A percentile compares a stretch with the other conserved stretches of the same genome.
phyloP scores from a whole-genome alignment of 2,888 invertebrate species.

The Pandemis cinnamomeana region DNA sequence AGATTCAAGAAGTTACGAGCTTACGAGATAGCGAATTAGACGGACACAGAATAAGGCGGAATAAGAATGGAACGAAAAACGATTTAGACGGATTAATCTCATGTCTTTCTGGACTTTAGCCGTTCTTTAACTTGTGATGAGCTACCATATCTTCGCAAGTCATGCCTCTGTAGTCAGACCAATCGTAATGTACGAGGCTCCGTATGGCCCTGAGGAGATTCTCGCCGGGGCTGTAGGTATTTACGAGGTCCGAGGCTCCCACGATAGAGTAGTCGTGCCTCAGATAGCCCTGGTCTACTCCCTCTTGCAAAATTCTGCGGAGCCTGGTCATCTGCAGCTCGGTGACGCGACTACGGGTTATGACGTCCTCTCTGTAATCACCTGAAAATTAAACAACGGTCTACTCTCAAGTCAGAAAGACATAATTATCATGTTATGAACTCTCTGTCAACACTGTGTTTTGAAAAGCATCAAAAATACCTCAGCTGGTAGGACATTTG shows the following conservation, averaged over 20 bases:
- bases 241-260: background rate
- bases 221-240: background rate
- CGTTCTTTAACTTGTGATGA: too few relatives aligned
- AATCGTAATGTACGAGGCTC: background rate
- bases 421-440: too few relatives aligned
- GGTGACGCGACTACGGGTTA: background rate
- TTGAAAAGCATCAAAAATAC: too few relatives aligned
- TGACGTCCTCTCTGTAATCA: background rate
- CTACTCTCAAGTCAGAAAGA: too few relatives aligned
- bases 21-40: too few relatives aligned
- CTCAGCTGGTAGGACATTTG: too few relatives aligned
- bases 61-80: too few relatives aligned
- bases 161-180: background rate
- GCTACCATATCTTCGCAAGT: background rate
- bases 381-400: background rate
- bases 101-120: too few relatives aligned
- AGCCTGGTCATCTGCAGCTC: background rate
- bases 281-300: background rate
- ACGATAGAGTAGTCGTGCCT: background rate
- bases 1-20: too few relatives aligned
- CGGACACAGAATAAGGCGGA: too few relatives aligned
- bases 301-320: background rate
- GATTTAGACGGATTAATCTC: too few relatives aligned
- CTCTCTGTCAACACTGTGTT: too few relatives aligned
- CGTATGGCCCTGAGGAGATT: background rate